Conservation (phyloP, 2,888 invertebrate genomes). For the Drosophila vallismaia region DNA sequence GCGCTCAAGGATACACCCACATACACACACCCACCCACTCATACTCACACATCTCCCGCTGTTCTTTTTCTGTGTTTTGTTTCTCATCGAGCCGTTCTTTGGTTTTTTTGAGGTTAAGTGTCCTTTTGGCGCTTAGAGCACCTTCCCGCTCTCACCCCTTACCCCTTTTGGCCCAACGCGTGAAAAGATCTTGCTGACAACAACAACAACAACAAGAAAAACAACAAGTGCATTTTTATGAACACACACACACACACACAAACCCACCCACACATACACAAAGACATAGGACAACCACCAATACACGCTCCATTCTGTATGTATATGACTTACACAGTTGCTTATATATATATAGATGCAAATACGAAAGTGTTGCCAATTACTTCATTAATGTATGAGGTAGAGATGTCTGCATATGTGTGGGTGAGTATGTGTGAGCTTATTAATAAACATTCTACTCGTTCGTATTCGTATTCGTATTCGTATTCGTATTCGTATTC, state of each 20-base stretch:
- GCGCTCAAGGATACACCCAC: constrained; percentile 74
- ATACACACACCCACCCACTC: constrained; percentile 15
- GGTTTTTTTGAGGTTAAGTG: constrained; percentile 75
- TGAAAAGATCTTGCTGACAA: constrained; percentile 73
- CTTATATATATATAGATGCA: constrained; percentile 46
- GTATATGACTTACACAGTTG: constrained; percentile 58
- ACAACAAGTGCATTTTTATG: constrained; percentile 34
- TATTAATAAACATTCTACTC: constrained; percentile 67
- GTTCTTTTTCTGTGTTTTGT: constrained; percentile 53
- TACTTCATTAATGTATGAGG: constrained; percentile 79
- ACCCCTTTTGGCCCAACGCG: constrained; percentile 39
- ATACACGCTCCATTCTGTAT: constrained; percentile 50
- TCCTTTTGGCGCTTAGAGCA: constrained; percentile 74
- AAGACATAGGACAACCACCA: constrained; percentile 35
- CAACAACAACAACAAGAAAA: constrained; percentile 51
- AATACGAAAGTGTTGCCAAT: constrained; percentile 76
- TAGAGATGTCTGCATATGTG: constrained; percentile 80
- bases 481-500: not conserved
- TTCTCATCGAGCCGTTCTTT: constrained; percentile 67
- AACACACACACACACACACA: constrained; percentile 25
- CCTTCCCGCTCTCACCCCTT: constrained; percentile 10
- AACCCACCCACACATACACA: constrained; percentile 23
- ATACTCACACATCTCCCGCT: constrained; percentile 25
- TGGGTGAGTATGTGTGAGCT: constrained; percentile 80
- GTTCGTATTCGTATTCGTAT: constrained; percentile 49